Percentiles rank a stretch among this genome's conserved stretches.
phyloP scores from a whole-genome alignment of 2,888 invertebrate genomes.

The Nephrotoma guestfalica region DNA sequence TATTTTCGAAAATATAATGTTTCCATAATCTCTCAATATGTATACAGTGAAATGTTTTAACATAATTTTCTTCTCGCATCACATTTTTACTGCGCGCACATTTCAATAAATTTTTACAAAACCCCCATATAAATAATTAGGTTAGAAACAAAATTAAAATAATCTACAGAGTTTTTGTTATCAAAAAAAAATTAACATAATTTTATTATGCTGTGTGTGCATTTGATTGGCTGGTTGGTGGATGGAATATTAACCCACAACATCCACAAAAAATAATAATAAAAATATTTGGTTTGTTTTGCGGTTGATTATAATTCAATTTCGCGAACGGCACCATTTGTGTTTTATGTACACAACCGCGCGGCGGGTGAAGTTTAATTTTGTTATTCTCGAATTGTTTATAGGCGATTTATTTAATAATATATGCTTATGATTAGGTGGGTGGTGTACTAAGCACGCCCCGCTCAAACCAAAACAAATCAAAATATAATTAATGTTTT shows the following conservation, averaged over 20 bases:
- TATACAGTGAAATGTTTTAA: not conserved
- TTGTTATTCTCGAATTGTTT: not conserved
- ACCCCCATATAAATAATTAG: not conserved
- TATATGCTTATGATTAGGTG: not conserved
- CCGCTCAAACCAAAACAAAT: not conserved
- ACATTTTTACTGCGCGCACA: not conserved
- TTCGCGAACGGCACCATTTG: not conserved
- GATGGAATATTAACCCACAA: not conserved
- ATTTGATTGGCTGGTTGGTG: not conserved
- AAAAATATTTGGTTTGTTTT: not conserved
- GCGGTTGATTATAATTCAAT: not conserved
- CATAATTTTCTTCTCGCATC: not conserved
- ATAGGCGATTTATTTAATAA: not conserved
- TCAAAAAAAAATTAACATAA: not conserved
- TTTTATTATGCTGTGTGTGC: not conserved
- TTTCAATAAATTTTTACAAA: not conserved
- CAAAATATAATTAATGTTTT: not conserved
- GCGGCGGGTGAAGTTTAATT: not conserved
- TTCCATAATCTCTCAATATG: not conserved
- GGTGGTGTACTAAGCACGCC: not conserved
- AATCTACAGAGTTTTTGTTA: not conserved
- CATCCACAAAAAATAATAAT: not conserved
- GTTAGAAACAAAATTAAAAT: not conserved
- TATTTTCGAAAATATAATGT: not conserved
- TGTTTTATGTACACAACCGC: not conserved